Evolutionary conservation across 2,797 vertebrate species (phyloP).

Genomic region (Micromesistius poutassou): DNA sequence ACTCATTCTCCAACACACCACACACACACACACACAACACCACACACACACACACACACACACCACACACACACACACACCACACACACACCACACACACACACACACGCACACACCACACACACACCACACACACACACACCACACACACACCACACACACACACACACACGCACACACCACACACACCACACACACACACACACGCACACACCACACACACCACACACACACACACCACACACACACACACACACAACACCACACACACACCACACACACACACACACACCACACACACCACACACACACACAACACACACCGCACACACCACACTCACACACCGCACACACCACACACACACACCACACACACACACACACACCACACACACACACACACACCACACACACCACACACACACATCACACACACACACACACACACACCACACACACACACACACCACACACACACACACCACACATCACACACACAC

Average conservation of each 20-base stretch:
- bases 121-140: neutral
- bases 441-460: conserved; percentile 8
- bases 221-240: conserved; percentile 20
- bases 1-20: conserved; percentile 49
- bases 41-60: neutral
- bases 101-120: conserved; percentile 1
- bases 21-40: neutral
- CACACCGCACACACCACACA: conserved; percentile 10
- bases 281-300: conserved; percentile 5
- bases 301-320: neutral
- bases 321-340: too few species aligned
- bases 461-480: conserved; percentile 1
- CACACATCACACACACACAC: neutral
- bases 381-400: neutral
- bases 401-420: conserved; percentile 10
- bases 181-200: conserved; percentile 6
- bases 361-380: neutral
- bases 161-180: neutral
- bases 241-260: neutral
- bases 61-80: neutral
- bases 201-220: too few species aligned
- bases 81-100: conserved; percentile 10
- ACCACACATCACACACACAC: conserved; percentile 3
- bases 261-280: conserved; percentile 13
- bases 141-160: conserved; percentile 10